These are phyloP conservation scores for Mesocentrotus franciscanus DNA, from an alignment of 53 echinoderm and acorn worm genomes.

Conservation along the genomic window DNA sequence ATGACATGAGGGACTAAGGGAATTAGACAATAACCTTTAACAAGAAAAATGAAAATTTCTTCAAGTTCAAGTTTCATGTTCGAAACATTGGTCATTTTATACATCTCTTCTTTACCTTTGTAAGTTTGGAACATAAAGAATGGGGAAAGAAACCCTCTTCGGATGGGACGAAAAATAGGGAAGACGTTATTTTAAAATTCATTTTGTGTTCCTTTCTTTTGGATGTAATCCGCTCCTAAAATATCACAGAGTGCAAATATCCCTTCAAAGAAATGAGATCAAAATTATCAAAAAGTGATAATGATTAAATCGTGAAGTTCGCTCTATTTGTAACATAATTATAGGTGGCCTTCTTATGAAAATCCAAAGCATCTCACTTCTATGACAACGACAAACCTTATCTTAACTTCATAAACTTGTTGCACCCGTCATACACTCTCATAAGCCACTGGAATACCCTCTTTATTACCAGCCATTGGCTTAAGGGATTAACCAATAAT, in stretches of 20 bases:
- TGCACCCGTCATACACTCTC: not conserved
- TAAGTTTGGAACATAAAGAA: not conserved
- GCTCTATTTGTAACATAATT: not conserved
- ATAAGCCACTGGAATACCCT: not conserved
- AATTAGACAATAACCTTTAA: slow-evolving; percentile 15
- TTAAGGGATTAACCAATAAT: slow-evolving; percentile 29
- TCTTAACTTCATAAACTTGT: not conserved
- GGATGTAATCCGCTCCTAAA: not conserved
- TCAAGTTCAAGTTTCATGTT: slow-evolving; percentile 4
- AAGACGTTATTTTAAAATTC: not conserved
- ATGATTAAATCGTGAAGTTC: not conserved
- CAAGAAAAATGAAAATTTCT: not conserved
- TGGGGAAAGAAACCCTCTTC: not conserved
- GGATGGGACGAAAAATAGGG: not conserved
- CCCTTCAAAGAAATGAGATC: not conserved
- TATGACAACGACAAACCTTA: not conserved
- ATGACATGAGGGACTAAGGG: not conserved
- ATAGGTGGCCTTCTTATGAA: not conserved
- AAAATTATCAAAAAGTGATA: not conserved
- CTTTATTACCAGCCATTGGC: slow-evolving; percentile 28
- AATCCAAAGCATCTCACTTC: not conserved
- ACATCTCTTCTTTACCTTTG: not conserved
- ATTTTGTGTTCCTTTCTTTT: not conserved
- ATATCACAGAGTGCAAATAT: not conserved
- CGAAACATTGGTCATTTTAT: not conserved